Conservation (phyloP, 2,888 invertebrate species). For the Megaustenia siamemsis region DNA sequence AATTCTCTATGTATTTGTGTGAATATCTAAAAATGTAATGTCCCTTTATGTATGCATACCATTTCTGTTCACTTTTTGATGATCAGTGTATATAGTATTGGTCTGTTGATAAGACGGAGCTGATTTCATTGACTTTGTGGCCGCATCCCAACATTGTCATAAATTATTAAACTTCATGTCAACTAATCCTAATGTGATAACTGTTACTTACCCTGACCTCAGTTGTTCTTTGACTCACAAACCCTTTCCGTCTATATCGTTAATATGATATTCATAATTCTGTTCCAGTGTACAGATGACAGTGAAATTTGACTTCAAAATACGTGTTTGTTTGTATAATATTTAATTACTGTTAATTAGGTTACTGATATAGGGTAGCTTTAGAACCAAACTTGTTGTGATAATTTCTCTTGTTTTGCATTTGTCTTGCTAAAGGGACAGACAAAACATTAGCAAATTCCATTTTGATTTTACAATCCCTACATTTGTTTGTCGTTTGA, state of each 20-base stretch:
- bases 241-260: not conserved
- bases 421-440: slow-evolving; percentile 1
- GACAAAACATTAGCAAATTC: slow-evolving; percentile 29
- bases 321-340: not conserved
- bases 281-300: slow-evolving; percentile 18
- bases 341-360: slow-evolving; percentile 13
- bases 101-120: not conserved
- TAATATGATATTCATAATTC: not conserved
- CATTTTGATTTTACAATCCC: slow-evolving; percentile 41
- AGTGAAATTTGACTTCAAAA: not conserved
- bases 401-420: slow-evolving; percentile 18
- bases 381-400: slow-evolving; percentile 38
- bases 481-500: slow-evolving; percentile 37
- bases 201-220: slow-evolving; percentile 5
- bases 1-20: too few species aligned
- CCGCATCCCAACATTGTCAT: not conserved
- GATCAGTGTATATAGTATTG: not conserved
- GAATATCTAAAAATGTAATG: too few species aligned
- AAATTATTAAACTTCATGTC: not conserved
- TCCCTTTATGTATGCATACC: not conserved
- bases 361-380: slow-evolving; percentile 35
- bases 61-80: not conserved
- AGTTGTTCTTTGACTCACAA: not conserved
- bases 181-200: slow-evolving; percentile 8
- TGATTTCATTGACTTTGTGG: not conserved